Percentiles rank a stretch among this genome's conserved stretches.
phyloP scores from a whole-genome alignment of 2,797 vertebrate genomes.

The Garrulus glandarius region DNA sequence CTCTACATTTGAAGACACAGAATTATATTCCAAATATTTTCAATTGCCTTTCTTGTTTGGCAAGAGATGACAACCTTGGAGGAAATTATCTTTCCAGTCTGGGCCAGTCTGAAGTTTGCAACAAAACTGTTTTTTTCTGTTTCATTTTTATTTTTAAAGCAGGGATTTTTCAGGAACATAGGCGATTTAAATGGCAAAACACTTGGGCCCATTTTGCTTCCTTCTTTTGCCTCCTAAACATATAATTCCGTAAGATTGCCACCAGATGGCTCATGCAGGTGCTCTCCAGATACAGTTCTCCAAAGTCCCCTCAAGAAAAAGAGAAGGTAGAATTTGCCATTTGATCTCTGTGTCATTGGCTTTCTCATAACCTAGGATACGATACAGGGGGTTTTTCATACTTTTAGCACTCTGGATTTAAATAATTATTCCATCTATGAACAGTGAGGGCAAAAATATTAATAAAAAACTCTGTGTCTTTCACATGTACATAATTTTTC shows the following conservation, averaged over 20 bases:
- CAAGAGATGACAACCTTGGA: neutral
- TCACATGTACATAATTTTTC: neutral
- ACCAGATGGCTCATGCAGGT: neutral
- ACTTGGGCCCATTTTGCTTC: neutral
- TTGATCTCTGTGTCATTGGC: neutral
- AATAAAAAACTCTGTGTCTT: neutral
- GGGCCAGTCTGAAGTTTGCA: neutral
- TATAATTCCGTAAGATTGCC: neutral
- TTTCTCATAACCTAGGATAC: neutral
- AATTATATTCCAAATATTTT: constrained; percentile 1
- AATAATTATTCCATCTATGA: neutral
- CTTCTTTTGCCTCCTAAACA: neutral
- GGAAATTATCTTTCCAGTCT: neutral
- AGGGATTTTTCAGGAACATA: neutral
- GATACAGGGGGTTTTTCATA: neutral
- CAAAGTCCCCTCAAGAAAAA: neutral
- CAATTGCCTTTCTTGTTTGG: neutral
- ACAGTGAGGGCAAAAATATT: neutral
- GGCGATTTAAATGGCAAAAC: neutral
- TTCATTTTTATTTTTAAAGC: neutral
- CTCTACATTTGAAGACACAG: neutral
- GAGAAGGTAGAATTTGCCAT: neutral
- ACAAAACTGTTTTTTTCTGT: neutral
- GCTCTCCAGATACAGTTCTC: neutral
- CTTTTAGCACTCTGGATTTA: neutral